A percentile compares a stretch with the other conserved stretches of the same genome.
phyloP scores from a whole-genome alignment of 2,888 invertebrate genomes.

The Ichneumoninae sp. region DNA sequence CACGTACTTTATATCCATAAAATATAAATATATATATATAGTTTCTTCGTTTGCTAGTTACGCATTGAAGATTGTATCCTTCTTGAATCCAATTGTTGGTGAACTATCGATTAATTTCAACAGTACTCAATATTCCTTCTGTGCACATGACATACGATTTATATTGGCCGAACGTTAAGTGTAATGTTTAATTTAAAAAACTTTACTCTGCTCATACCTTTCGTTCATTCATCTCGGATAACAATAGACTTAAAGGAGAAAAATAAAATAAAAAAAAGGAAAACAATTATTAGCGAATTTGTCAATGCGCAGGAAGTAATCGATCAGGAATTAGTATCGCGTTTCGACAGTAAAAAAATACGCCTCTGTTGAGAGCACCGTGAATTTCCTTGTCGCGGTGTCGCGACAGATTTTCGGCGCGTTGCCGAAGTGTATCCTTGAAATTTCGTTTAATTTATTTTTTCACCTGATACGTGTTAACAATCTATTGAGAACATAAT shows the following conservation, averaged over 20 bases:
- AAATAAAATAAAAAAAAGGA: constrained; percentile 18
- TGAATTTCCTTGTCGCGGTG: constrained; percentile 16
- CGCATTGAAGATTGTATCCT: constrained; percentile 50
- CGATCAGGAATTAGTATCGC: constrained; percentile 44
- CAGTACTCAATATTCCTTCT: constrained; percentile 61
- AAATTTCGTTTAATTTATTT: constrained; percentile 73
- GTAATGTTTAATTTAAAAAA: constrained; percentile 75
- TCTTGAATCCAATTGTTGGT: constrained; percentile 61
- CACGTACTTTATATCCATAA: constrained; percentile 63
- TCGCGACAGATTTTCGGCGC: constrained; percentile 36
- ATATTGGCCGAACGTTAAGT: constrained; percentile 73
- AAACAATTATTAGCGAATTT: constrained; percentile 38
- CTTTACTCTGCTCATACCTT: constrained; percentile 72
- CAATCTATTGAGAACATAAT: constrained; percentile 65
- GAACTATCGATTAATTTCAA: constrained; percentile 35
- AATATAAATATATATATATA: constrained; percentile 31
- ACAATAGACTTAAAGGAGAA: constrained; percentile 16
- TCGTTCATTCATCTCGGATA: constrained; percentile 70
- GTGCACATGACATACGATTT: constrained; percentile 76
- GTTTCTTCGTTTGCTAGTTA: constrained; percentile 31
- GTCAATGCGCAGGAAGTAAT: constrained; percentile 48
- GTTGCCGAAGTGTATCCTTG: constrained; percentile 32
- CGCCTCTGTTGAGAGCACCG: constrained; percentile 34
- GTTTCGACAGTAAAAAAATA: constrained; percentile 31
- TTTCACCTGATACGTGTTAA: constrained; percentile 62